These are phyloP conservation scores for Anodontia alba DNA, from an alignment of 2,888 invertebrate species.

Conservation along the genomic window DNA sequence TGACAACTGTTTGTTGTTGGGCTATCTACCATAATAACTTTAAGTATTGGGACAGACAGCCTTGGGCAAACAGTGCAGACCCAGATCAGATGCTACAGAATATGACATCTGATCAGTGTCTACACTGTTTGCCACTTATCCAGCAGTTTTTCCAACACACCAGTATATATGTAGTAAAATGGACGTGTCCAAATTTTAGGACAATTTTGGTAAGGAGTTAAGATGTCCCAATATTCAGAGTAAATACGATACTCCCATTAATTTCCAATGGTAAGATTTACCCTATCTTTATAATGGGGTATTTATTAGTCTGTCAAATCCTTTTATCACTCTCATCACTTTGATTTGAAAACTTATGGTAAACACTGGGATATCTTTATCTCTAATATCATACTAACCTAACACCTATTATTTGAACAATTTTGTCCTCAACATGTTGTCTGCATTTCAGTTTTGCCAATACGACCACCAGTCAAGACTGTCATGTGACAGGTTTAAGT, in stretches of 20 bases:
- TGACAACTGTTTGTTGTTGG: background rate
- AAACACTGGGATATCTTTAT: constrained; percentile 12
- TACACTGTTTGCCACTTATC: too few relatives aligned
- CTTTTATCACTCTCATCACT: background rate
- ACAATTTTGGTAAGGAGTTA: too few relatives aligned
- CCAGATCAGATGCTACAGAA: too few relatives aligned
- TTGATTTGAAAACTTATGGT: background rate
- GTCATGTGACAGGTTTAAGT: background rate
- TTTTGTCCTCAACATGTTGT: background rate
- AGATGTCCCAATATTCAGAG: too few relatives aligned
- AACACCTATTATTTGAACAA: constrained; percentile 18
- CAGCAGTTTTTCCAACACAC: too few relatives aligned
- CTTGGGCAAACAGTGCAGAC: too few relatives aligned
- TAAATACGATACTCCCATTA: too few relatives aligned
- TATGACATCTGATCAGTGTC: too few relatives aligned
- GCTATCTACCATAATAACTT: too few relatives aligned
- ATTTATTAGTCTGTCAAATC: constrained; percentile 11
- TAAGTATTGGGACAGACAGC: too few relatives aligned
- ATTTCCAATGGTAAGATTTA: background rate
- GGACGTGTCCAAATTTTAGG: too few relatives aligned
- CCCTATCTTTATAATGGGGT: background rate
- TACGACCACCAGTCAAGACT: background rate
- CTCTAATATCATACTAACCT: constrained; percentile 14
- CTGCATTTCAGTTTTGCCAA: background rate
- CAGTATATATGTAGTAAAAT: too few relatives aligned